Evolutionary conservation across 2,113 vertebrate genomes (phyloP).

Genomic region (Syngnathoides biaculeatus): DNA sequence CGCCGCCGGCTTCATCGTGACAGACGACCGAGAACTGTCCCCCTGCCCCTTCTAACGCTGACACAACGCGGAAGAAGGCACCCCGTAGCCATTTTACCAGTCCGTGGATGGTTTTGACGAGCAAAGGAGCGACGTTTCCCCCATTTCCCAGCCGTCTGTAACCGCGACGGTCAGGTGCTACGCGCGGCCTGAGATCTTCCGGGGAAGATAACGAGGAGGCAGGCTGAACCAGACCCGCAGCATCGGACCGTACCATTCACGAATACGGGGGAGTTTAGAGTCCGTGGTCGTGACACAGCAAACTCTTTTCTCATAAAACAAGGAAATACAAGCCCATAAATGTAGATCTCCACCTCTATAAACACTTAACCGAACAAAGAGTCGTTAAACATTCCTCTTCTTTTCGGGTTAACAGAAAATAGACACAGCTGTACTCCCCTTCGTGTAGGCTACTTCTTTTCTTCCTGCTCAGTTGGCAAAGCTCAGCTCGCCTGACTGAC

Average conservation of each 20-base stretch:
- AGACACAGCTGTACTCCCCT: constrained; percentile 8
- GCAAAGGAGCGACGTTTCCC: neutral
- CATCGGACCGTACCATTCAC: constrained; percentile 62
- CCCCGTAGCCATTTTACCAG: constrained; percentile 6
- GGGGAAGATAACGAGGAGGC: constrained; percentile 47
- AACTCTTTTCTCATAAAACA: neutral
- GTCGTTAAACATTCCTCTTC: fast-evolving
- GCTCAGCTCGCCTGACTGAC: constrained; percentile 48
- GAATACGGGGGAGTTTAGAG: constrained; percentile 18
- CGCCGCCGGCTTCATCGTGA: constrained; percentile 29
- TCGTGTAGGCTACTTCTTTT: constrained; percentile 28
- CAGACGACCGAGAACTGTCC: constrained; percentile 12
- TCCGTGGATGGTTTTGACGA: neutral
- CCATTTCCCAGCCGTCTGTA: constrained; percentile 31
- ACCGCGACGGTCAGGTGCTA: neutral
- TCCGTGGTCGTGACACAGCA: neutral
- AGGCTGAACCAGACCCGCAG: constrained; percentile 57
- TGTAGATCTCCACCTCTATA: fast-evolving
- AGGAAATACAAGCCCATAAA: neutral
- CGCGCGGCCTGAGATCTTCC: constrained; percentile 27
- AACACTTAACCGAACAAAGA: fast-evolving
- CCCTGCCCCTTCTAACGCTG: constrained; percentile 3
- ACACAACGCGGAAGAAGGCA: constrained; percentile 4
- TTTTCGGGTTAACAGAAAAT: neutral
- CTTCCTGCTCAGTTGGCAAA: constrained; percentile 29